Evolutionary conservation across 2,797 vertebrate genomes (phyloP), one percentile per base, ranked within the genome.

Genomic region (Mareca penelope): DNA sequence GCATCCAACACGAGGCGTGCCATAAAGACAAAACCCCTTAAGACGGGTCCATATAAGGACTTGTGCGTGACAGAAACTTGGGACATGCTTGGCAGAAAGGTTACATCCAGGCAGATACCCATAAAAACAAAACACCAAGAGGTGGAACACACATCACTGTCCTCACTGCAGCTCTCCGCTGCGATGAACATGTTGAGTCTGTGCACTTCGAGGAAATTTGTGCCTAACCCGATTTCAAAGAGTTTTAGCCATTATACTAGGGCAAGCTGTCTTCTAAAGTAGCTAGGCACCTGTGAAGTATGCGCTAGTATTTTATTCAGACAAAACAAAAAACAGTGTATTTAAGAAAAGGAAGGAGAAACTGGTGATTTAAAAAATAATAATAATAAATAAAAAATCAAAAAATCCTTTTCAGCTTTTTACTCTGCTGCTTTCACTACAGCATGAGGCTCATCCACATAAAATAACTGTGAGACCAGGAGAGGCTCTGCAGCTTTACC

Each of bases 31-130:
- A 70, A 94, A 91, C 82, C 48, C 61, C 65, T 76, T 48, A 88
- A 40, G 75, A 82, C 12, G 14, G 50, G n/a, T 78, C 95, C 93
- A 59, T 96, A 82, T 83, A 89, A 65, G 85, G 95, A 22, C 42
- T 80, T 15, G 24, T 80, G 35, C 16, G 10, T 9, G 33, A 52
- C 55, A 75, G 3, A 81, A 90, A 87, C 60, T 17, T 50, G 14
- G 57, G 83, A 71, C 15, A 7, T 16, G 15, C 91, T 87, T 94
- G 94, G 83, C 90, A 91, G 71, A 79, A 93, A 87, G n/a, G 37
- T 82, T 73, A 31, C n/a, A 61, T 48, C 31, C 56, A 71, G 77
- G 37, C 82, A 86, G 68, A 52, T 31, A 68, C 33, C 57, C 70
- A 50, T 29, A 59, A 68, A 48, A 53, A 80, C 55, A 33, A 61